phyloP scores from a whole-genome alignment of 2,797 vertebrate genomes.

The Sciurus carolinensis region DNA sequence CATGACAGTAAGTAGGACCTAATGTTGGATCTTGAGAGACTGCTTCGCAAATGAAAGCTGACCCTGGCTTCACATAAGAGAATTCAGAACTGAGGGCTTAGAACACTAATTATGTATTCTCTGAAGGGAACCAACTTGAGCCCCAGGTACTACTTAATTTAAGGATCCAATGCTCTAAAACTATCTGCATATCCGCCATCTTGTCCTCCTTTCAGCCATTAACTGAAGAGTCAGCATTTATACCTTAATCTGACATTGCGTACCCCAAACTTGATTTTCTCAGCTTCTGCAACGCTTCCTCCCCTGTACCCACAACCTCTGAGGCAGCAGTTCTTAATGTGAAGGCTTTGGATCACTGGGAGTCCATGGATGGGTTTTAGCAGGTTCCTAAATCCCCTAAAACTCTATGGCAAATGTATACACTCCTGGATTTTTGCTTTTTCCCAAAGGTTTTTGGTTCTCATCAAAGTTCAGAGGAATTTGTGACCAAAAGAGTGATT shows the following conservation, averaged over 20 bases:
- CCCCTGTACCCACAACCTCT: not conserved
- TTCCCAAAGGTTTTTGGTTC: constrained; percentile 8
- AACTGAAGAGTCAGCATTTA: not conserved
- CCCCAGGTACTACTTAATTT: not conserved
- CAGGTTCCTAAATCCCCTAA: not conserved
- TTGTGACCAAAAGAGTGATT: not conserved
- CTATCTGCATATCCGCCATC: not conserved
- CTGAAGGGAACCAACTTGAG: not conserved
- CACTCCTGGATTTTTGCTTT: not conserved
- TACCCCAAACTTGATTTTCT: not conserved
- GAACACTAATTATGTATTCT: not conserved
- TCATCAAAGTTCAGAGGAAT: constrained; percentile 31
- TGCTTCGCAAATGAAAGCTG: not conserved
- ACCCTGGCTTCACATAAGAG: not conserved
- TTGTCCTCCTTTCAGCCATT: not conserved
- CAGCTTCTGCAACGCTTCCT: not conserved
- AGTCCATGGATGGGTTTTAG: not conserved
- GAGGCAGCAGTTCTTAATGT: not conserved
- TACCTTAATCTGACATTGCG: not conserved
- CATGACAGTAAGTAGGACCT: too few relatives aligned
- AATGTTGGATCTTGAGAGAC: not conserved
- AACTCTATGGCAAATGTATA: not conserved
- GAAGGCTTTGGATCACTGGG: not conserved
- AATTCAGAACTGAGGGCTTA: constrained; percentile 19
- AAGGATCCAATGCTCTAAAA: not conserved